Percentiles rank a stretch among this genome's conserved stretches.
These are phyloP conservation scores for Clinocottus analis DNA, from an alignment of 2,113 vertebrate species.

Conservation along the genomic window DNA sequence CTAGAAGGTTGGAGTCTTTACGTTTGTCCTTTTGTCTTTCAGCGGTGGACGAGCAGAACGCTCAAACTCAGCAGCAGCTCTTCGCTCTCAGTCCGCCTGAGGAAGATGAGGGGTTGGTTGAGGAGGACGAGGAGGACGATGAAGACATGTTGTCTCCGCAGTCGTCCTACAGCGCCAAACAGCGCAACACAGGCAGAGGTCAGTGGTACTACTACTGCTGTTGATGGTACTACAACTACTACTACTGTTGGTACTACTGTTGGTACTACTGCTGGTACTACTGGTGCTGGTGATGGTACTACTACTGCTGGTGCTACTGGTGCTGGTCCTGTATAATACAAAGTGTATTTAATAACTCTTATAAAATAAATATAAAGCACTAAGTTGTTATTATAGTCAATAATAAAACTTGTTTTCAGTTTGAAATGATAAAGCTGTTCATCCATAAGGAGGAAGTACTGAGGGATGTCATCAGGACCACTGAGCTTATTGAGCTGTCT, in stretches of 20 bases:
- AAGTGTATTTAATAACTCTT: too few relatives aligned
- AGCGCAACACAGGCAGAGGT: slow-evolving; percentile 87
- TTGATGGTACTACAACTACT: not conserved
- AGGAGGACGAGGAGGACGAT: slow-evolving; percentile 74
- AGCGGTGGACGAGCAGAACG: slow-evolving; percentile 98
- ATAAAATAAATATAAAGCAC: too few relatives aligned
- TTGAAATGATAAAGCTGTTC: too few relatives aligned
- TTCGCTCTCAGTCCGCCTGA: slow-evolving; percentile 81
- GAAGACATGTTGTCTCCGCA: slow-evolving; percentile 82
- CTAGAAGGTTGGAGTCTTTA: slow-evolving; percentile 68
- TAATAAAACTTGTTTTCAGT: too few relatives aligned
- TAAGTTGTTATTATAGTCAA: too few relatives aligned
- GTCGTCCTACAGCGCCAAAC: slow-evolving; percentile 81
- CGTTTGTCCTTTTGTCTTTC: not conserved
- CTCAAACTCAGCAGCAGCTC: slow-evolving; percentile 90
- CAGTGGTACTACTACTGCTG: not conserved
- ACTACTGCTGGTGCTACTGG: not conserved
- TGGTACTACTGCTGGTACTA: not conserved
- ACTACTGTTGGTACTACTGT: not conserved
- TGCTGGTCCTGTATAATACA: too few relatives aligned
- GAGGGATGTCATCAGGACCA: not conserved
- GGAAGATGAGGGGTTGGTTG: slow-evolving; percentile 79
- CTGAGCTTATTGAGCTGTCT: not conserved
- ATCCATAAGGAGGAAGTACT: too few relatives aligned
- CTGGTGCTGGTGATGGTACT: not conserved